Evolutionary conservation across 1,140 invertebrate species (phyloP).

Genomic region (Eubasilissa regina): DNA sequence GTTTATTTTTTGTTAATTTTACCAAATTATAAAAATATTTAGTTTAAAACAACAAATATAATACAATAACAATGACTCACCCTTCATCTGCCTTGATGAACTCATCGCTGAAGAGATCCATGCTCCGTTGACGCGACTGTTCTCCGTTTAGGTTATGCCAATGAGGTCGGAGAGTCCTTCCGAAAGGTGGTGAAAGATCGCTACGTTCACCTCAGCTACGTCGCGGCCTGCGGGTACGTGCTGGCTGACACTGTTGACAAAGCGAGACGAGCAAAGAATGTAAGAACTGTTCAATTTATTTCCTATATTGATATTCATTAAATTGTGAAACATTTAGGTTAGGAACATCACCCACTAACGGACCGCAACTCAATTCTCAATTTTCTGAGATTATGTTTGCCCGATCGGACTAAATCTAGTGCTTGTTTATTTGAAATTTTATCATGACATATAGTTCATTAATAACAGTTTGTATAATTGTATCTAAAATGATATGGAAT

Average conservation of each 20-base stretch:
- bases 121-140: slow-evolving; percentile 45
- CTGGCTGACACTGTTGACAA: slow-evolving; percentile 91
- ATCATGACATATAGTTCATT: no score
- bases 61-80: slow-evolving; percentile 57
- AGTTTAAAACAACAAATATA: background rate
- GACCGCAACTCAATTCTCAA: no score
- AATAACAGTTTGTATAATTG: no score
- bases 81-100: slow-evolving; percentile 67
- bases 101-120: slow-evolving; percentile 67
- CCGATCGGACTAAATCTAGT: no score
- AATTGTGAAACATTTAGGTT: no score
- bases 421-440: no score
- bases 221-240: slow-evolving; percentile 87
- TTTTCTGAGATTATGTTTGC: no score
- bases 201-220: slow-evolving; percentile 85
- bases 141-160: slow-evolving; percentile 87
- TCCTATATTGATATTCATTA: no score
- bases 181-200: slow-evolving; percentile 82
- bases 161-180: slow-evolving; percentile 96
- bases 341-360: no score
- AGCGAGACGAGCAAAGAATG: slow-evolving; percentile 79
- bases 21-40: no score
- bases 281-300: slow-evolving; percentile 62
- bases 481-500: no score
- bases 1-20: no score